Evolutionary conservation across 53 echinoderm and acorn worm species (phyloP).

Genomic region (Pentamera pediparva): DNA sequence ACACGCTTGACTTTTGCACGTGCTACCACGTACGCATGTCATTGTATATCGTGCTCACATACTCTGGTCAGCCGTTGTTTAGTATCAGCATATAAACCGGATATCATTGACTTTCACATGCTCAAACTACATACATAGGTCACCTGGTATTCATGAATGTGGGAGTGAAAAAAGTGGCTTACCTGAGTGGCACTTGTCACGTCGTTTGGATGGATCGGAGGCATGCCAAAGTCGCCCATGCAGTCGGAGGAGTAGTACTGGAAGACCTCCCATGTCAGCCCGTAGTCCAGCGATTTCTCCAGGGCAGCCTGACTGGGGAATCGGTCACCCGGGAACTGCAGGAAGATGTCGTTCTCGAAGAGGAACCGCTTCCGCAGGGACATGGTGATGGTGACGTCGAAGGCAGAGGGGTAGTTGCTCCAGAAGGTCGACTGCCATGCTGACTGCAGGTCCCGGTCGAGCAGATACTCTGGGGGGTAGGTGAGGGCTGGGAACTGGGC

Average conservation of each 20-base stretch:
- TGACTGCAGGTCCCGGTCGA: background rate
- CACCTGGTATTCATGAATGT: too few species aligned
- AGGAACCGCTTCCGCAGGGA: slow-evolving; percentile 48
- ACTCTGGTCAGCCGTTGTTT: too few species aligned
- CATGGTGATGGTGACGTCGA: slow-evolving; percentile 43
- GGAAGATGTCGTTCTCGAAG: slow-evolving; percentile 34
- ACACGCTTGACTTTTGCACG: too few species aligned
- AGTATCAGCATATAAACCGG: too few species aligned
- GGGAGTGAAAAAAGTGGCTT: too few species aligned
- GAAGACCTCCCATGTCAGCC: slow-evolving; percentile 43
- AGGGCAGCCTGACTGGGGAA: slow-evolving; percentile 41
- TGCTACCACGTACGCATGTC: too few species aligned
- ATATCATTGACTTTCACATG: too few species aligned
- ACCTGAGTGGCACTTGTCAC: slow-evolving; percentile 18
- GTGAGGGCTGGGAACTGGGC: background rate
- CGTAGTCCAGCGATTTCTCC: slow-evolving; percentile 60
- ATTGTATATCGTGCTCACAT: too few species aligned
- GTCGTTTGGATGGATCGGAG: background rate
- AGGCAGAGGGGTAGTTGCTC: slow-evolving; percentile 32
- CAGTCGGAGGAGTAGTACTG: slow-evolving; percentile 58
- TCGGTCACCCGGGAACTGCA: slow-evolving; percentile 33
- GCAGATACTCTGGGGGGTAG: slow-evolving; percentile 39
- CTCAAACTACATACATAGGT: too few species aligned
- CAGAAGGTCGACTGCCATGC: slow-evolving; percentile 61
- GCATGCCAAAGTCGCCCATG: slow-evolving; percentile 44